Evolutionary conservation across 2,888 invertebrate genomes (phyloP).

Genomic region (Drosophila gaucha): DNA sequence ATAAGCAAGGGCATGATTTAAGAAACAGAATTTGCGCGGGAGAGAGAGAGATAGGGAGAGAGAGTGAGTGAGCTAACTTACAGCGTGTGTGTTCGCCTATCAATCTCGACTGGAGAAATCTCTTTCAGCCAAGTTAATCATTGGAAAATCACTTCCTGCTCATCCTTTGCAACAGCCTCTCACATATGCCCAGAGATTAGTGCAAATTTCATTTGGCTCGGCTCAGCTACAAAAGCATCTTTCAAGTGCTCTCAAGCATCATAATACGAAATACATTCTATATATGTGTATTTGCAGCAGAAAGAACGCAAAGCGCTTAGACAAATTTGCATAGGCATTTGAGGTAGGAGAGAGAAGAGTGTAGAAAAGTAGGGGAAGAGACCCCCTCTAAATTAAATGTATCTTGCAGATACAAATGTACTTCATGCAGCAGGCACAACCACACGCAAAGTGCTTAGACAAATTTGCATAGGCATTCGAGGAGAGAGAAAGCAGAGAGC

Average conservation of each 20-base stretch:
- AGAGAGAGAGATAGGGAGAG: slow-evolving; percentile 6
- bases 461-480: slow-evolving; percentile 66
- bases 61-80: slow-evolving; percentile 11
- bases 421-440: slow-evolving; percentile 38
- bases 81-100: slow-evolving; percentile 45
- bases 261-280: slow-evolving; percentile 15
- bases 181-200: slow-evolving; percentile 58
- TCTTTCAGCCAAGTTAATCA: slow-evolving; percentile 82
- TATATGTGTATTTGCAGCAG: neutral
- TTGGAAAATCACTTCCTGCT: slow-evolving; percentile 83
- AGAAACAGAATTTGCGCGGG: slow-evolving; percentile 8
- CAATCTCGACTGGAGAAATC: slow-evolving; percentile 41
- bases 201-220: slow-evolving; percentile 69
- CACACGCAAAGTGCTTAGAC: slow-evolving; percentile 62
- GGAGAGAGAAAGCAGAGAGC: neutral
- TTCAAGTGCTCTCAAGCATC: slow-evolving; percentile 57
- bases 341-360: neutral
- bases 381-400: neutral
- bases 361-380: neutral
- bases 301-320: no score
- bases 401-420: slow-evolving; percentile 26
- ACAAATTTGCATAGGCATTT: slow-evolving; percentile 1
- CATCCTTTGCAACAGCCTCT: slow-evolving; percentile 34
- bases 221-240: slow-evolving; percentile 30
- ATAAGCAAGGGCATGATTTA: slow-evolving; percentile 51